Conservation (phyloP, 2,113 vertebrate species). For the Cichladusa arquata region DNA sequence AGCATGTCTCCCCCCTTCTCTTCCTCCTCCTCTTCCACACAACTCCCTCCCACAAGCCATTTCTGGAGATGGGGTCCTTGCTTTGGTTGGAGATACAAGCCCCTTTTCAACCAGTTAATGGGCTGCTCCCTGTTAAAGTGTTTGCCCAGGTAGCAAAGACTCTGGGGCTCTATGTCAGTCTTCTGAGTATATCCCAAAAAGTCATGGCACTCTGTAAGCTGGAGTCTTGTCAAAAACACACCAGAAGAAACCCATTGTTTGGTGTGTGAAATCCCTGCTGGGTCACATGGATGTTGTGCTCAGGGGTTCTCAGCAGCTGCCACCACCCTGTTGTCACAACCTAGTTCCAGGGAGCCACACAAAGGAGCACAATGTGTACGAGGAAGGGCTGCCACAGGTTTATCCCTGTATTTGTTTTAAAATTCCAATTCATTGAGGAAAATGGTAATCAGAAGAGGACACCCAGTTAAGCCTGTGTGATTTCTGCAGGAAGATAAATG, state of each 20-base stretch:
- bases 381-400: neutral
- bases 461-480: neutral
- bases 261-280: too few relatives aligned
- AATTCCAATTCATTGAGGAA: neutral
- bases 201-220: neutral
- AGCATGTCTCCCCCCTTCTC: neutral
- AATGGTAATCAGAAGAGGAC: neutral
- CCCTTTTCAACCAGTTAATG: neutral
- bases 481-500: neutral
- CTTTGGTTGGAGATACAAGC: neutral
- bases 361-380: neutral
- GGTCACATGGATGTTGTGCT: neutral
- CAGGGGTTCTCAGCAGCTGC: neutral
- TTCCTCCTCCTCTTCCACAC: neutral
- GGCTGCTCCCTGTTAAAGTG: neutral
- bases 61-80: neutral
- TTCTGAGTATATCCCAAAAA: neutral
- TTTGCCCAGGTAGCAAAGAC: neutral
- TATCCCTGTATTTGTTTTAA: neutral
- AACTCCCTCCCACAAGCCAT: fast-evolving
- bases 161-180: fast-evolving
- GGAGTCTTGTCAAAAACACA: neutral
- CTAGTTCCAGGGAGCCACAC: fast-evolving
- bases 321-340: neutral
- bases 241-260: neutral